phyloP scores from a whole-genome alignment of 2,797 vertebrate genomes.

The Pipistrellus pygmaeus region DNA sequence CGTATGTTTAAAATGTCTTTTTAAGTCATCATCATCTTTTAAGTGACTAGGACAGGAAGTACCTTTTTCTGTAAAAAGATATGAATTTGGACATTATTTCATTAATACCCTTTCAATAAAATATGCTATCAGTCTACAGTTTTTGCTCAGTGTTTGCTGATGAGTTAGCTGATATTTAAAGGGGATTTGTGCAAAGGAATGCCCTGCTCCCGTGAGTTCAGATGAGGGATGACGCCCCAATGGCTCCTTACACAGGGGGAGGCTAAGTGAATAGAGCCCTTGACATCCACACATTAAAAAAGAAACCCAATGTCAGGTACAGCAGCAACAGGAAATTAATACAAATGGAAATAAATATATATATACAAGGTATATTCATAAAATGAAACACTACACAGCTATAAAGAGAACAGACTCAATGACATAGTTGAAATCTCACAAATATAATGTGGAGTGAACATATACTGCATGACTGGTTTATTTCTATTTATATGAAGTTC shows the following conservation, averaged over 20 bases:
- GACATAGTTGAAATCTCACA: background rate
- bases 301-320: background rate
- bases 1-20: background rate
- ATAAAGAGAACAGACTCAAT: background rate
- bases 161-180: background rate
- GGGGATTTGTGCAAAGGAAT: background rate
- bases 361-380: background rate
- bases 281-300: background rate
- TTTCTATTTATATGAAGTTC: slow-evolving; percentile 4
- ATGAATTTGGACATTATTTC: background rate
- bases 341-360: background rate
- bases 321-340: background rate
- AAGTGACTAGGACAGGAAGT: background rate
- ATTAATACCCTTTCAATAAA: background rate
- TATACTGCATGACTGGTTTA: background rate
- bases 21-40: background rate
- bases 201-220: background rate
- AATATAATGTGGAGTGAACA: background rate
- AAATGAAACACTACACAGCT: background rate
- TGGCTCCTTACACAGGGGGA: background rate
- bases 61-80: background rate
- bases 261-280: background rate
- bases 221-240: background rate
- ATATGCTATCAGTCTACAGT: background rate
- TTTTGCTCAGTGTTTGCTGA: background rate